Percentiles rank a stretch among this genome's conserved stretches.
Evolutionary conservation across 2,888 invertebrate genomes (phyloP).

Genomic region (Rhingia campestris): DNA sequence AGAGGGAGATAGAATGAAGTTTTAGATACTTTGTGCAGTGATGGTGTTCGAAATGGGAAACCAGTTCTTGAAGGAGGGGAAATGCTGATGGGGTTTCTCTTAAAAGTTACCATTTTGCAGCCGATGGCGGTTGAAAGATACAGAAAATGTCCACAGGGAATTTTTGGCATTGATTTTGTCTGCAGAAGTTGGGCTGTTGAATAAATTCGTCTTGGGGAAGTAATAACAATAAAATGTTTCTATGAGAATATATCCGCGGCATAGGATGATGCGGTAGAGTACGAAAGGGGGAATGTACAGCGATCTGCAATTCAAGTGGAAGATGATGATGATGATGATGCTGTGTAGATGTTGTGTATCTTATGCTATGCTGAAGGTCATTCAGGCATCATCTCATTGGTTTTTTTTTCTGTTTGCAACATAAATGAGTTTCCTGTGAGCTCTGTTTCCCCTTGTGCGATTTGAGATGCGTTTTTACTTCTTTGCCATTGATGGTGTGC

Average conservation of each 20-base stretch:
- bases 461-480: slow-evolving; percentile 38
- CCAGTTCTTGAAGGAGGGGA: slow-evolving; percentile 50
- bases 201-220: slow-evolving; percentile 48
- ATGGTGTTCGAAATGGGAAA: slow-evolving; percentile 47
- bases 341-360: slow-evolving; percentile 61
- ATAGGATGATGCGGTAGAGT: neutral
- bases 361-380: slow-evolving; percentile 66
- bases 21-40: slow-evolving; percentile 46
- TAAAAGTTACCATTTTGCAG: slow-evolving; percentile 30
- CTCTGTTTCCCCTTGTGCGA: slow-evolving; percentile 37
- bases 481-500: slow-evolving; percentile 46
- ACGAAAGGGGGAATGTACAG: neutral
- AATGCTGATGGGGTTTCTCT: slow-evolving; percentile 37
- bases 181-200: slow-evolving; percentile 55
- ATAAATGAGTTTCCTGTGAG: slow-evolving; percentile 71
- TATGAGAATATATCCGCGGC: slow-evolving; percentile 25
- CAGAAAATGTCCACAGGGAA: slow-evolving; percentile 47
- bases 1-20: slow-evolving; percentile 23
- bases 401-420: slow-evolving; percentile 61
- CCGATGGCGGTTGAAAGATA: slow-evolving; percentile 10
- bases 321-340: slow-evolving; percentile 49
- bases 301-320: slow-evolving; percentile 51
- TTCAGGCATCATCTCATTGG: slow-evolving; percentile 53
- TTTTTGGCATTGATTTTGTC: slow-evolving; percentile 67
- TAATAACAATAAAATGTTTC: slow-evolving; percentile 72